Percentiles rank a stretch among this genome's conserved stretches.
Evolutionary conservation across 2,797 vertebrate genomes (phyloP).

Genomic region (Lagothrix lagotricha): DNA sequence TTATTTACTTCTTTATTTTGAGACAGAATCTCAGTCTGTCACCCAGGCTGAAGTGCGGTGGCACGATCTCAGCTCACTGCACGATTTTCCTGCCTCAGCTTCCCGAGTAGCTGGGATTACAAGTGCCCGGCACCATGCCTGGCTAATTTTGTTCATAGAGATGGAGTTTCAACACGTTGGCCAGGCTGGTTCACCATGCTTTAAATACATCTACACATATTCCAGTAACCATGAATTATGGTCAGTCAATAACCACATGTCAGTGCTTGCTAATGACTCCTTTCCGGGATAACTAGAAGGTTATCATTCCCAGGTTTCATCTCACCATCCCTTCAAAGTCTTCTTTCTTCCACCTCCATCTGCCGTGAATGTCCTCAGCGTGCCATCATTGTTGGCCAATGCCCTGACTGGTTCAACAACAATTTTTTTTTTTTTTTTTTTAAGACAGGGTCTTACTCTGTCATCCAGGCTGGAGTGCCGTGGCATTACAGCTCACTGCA

Average conservation of each 20-base stretch:
- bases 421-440: background rate
- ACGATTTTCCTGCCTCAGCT: background rate
- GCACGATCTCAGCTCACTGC: background rate
- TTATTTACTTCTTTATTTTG: background rate
- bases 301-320: background rate
- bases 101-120: background rate
- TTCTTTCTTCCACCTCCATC: background rate
- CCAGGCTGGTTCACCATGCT: background rate
- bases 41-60: background rate
- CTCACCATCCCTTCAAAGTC: background rate
- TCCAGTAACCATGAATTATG: background rate
- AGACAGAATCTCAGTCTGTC: background rate
- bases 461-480: background rate
- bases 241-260: background rate
- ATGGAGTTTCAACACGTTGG: background rate
- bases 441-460: background rate
- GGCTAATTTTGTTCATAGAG: background rate
- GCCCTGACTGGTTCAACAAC: background rate
- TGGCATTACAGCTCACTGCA: background rate
- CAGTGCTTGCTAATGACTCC: background rate
- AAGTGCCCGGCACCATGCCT: background rate
- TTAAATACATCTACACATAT: background rate
- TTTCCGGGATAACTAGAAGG: background rate
- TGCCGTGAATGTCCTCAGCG: too few species aligned
- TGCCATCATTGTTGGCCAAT: accelerated